phyloP scores from a whole-genome alignment of 2,113 vertebrate genomes.

The Zingel zingel region DNA sequence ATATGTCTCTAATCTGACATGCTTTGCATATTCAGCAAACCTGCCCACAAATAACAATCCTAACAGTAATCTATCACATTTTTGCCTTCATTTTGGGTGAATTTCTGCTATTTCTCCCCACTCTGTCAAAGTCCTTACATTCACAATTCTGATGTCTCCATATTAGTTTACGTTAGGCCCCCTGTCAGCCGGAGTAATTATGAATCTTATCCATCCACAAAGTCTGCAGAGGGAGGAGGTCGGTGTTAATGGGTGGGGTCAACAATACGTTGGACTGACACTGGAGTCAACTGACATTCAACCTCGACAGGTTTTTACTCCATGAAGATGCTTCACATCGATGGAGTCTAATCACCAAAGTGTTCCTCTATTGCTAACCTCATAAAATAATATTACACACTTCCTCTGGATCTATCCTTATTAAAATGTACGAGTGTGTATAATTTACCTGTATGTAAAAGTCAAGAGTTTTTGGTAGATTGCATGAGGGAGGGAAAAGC shows the following conservation, averaged over 20 bases:
- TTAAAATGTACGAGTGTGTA: background rate
- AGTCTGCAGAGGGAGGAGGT: background rate
- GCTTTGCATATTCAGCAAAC: background rate
- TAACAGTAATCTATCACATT: background rate
- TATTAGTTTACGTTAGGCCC: too few relatives aligned
- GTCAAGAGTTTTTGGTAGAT: slow-evolving; percentile 95
- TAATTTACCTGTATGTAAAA: slow-evolving; percentile 83
- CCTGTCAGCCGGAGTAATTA: background rate
- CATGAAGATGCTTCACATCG: background rate
- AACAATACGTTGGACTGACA: background rate
- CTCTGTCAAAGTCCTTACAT: background rate
- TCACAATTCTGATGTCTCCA: background rate
- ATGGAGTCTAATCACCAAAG: background rate
- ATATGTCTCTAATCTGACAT: background rate
- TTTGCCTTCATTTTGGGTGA: background rate
- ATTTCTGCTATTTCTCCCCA: background rate
- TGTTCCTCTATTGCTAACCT: background rate
- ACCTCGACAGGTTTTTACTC: background rate
- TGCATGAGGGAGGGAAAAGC: slow-evolving; percentile 95
- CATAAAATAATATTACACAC: background rate
- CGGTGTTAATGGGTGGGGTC: background rate
- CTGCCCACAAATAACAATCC: background rate
- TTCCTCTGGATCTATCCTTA: background rate
- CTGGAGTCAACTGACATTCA: background rate
- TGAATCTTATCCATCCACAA: background rate